These are phyloP conservation scores for Synergus japonicus DNA, from an alignment of 2,888 invertebrate species.

Conservation along the genomic window DNA sequence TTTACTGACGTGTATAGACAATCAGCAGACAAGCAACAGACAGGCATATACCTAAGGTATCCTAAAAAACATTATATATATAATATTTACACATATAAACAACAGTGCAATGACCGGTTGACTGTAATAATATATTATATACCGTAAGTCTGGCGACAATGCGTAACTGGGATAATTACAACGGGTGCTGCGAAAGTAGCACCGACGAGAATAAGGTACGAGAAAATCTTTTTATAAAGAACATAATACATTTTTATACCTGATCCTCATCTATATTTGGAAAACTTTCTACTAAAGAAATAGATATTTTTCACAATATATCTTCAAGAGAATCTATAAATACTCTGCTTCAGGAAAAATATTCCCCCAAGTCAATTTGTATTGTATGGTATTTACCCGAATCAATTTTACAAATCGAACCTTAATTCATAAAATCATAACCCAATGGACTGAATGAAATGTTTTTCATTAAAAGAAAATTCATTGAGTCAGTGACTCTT, in stretches of 20 bases:
- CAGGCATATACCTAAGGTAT: background rate
- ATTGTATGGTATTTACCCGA: no score
- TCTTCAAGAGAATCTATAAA: no score
- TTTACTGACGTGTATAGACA: background rate
- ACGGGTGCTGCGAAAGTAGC: constrained; percentile 18
- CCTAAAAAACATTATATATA: background rate
- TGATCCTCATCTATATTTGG: background rate
- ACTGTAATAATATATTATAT: constrained; percentile 17
- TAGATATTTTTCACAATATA: no score
- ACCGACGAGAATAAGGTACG: no score
- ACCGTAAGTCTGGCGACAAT: constrained; percentile 22
- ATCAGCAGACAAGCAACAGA: background rate
- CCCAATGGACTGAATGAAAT: constrained; percentile 3
- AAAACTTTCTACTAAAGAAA: background rate
- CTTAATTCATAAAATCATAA: background rate
- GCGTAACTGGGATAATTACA: constrained; percentile 16
- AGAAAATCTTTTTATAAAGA: background rate
- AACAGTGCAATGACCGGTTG: constrained; percentile 7
- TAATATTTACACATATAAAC: background rate
- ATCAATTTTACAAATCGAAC: no score
- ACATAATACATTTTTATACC: background rate
- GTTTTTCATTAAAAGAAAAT: background rate
- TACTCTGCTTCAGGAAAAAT: no score
- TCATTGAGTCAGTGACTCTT: constrained; percentile 9
- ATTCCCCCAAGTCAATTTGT: no score